Conservation (phyloP, 2,113 vertebrate genomes). For the Poeciliopsis retropinna region DNA sequence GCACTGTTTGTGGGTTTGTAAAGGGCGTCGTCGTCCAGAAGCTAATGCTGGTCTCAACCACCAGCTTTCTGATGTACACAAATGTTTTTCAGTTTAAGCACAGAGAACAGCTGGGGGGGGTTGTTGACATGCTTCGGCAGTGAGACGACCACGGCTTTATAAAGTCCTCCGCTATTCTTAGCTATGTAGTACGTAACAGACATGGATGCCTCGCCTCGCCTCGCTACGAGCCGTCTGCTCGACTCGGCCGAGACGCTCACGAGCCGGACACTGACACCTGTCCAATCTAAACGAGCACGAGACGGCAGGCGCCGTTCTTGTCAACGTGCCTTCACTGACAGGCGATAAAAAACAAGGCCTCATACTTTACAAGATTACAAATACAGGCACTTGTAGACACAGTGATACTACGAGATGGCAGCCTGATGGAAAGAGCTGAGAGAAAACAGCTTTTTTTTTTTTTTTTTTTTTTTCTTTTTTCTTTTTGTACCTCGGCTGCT, state of each 20-base stretch:
- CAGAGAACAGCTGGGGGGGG: constrained; percentile 64
- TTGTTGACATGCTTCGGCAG: constrained; percentile 48
- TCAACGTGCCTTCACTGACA: constrained; percentile 38
- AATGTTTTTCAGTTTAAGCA: constrained; percentile 41
- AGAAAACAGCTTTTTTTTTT: constrained; percentile 21
- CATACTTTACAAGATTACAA: constrained; percentile 22
- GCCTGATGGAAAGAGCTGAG: constrained; percentile 23
- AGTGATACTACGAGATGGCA: constrained; percentile 31
- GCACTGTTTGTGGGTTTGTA: too few relatives aligned
- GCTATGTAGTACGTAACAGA: constrained; percentile 24
- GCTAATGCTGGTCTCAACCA: background rate
- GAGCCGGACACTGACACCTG: constrained; percentile 50
- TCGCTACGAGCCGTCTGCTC: background rate
- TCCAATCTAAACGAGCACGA: constrained; percentile 41
- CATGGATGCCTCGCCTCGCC: background rate
- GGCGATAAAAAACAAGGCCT: constrained; percentile 31
- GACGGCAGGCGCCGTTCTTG: constrained; percentile 35
- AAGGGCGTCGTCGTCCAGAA: too few relatives aligned
- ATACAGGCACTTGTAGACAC: constrained; percentile 16
- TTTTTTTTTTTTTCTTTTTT: too few relatives aligned
- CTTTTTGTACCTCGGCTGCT: constrained; percentile 25
- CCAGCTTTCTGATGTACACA: constrained; percentile 54
- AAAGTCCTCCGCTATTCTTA: constrained; percentile 48
- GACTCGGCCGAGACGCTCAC: constrained; percentile 35
- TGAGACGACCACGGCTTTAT: constrained; percentile 22